Evolutionary conservation across 2,113 vertebrate species (phyloP), one percentile per base, ranked within the genome.

Genomic region (Misgurnus anguillicaudatus): DNA sequence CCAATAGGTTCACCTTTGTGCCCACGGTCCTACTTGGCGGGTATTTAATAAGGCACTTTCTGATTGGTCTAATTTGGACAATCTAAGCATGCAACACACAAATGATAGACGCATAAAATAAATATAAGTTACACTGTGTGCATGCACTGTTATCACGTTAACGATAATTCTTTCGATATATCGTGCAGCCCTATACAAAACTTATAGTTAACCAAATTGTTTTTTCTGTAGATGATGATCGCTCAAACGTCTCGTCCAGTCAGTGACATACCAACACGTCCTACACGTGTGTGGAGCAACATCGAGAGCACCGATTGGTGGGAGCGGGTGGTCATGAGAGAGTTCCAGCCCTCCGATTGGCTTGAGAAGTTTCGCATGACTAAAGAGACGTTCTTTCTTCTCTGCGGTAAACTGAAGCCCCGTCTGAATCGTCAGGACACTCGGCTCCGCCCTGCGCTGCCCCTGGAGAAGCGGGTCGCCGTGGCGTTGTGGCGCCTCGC

Each of bases 291-390:
- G 36, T 92, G 92, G 92, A 90, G 87, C 79, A 90, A 85, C 78
- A 91, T 89, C 8, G 87, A 86, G 1, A 89, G 88, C 85, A 91
- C 92, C 0, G 92, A 93, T 11, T 94, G 92, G 93, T 93, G 92
- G 93, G 92, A 94, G 80, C 87, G 90, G 1, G 92, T 93, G 24
- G 92, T 90, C 10, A 90, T 93, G 89, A 90, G 88, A 5, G 91
- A 92, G 68, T 93, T 93, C 86, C 89, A 92, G 80, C 90, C 92
- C 1, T 85, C 84, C 1, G 91, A 94, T 83, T 94, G 93, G 93
- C 86, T 94, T 77, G 90, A 93, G 76, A 93, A 92, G 57, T 94
- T 94, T 78, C 90, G 92, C 0, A 93, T 94, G 93, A 92, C 91
- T 80, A 84, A 82, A 71, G 89, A 93, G 69, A 94, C 93, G 0